phyloP scores from a whole-genome alignment of 2,113 vertebrate species.

The Equus quagga region DNA sequence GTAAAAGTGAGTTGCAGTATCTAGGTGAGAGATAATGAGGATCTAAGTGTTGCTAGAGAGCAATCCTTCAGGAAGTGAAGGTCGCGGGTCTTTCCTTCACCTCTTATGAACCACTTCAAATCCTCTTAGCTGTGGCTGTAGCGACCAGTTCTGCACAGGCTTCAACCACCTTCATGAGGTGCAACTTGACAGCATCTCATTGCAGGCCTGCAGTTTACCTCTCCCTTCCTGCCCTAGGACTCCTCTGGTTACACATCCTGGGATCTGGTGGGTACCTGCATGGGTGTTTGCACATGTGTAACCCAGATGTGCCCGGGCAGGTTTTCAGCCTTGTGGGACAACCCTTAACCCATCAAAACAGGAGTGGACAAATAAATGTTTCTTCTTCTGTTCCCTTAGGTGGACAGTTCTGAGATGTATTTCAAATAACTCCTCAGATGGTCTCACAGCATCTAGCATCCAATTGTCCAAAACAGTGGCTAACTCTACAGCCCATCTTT shows the following conservation, averaged over 20 bases:
- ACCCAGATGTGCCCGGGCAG: background rate
- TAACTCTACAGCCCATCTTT: background rate
- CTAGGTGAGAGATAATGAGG: background rate
- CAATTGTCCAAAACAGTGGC: background rate
- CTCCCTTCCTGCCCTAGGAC: slow-evolving; percentile 27
- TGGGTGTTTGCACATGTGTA: background rate
- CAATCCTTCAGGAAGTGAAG: background rate
- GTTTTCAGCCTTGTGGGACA: background rate
- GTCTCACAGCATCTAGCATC: background rate
- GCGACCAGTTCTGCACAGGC: background rate
- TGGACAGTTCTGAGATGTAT: background rate
- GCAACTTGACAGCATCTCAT: background rate
- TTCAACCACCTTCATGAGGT: background rate
- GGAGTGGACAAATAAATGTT: background rate
- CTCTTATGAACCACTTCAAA: background rate
- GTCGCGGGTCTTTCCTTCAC: background rate
- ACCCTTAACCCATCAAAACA: background rate
- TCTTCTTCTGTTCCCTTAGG: background rate
- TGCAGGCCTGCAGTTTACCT: background rate
- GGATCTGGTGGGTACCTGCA: background rate
- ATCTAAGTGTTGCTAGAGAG: background rate
- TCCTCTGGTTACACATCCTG: background rate
- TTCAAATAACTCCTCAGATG: background rate
- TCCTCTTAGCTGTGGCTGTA: background rate
- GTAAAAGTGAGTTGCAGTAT: background rate